These are phyloP conservation scores for Acinonyx jubatus DNA, from an alignment of 2,113 vertebrate genomes.

Conservation along the genomic window DNA sequence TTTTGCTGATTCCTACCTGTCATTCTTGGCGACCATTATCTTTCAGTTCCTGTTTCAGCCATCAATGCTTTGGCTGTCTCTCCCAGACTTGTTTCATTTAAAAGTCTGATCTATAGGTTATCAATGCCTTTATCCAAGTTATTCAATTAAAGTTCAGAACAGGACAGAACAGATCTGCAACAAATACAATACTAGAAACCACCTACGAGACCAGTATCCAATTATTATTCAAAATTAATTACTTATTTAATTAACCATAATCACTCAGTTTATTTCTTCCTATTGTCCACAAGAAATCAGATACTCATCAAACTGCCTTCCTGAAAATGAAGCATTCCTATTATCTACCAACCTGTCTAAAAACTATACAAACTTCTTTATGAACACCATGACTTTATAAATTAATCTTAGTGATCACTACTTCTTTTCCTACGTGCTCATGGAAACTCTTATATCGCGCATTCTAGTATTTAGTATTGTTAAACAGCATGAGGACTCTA, in stretches of 20 bases:
- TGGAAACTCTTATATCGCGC: neutral
- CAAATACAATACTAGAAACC: conserved; percentile 18
- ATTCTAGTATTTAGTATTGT: conserved; percentile 19
- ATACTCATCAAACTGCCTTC: conserved; percentile 30
- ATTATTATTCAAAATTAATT: conserved; percentile 26
- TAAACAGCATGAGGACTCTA: neutral
- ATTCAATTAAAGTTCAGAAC: conserved; percentile 40
- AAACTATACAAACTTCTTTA: conserved; percentile 11
- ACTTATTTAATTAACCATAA: conserved; percentile 47
- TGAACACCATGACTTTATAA: conserved; percentile 7
- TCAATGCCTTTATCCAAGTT: conserved; percentile 22
- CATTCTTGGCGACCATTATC: neutral
- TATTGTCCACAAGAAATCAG: conserved; percentile 19
- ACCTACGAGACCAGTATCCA: neutral
- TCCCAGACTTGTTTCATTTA: conserved; percentile 42
- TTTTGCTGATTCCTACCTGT: neutral
- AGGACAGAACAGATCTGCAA: conserved; percentile 38
- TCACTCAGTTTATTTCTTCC: conserved; percentile 28
- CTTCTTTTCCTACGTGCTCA: neutral
- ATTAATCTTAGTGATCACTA: conserved; percentile 20
- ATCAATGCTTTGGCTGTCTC: neutral
- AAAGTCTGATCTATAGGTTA: conserved; percentile 24
- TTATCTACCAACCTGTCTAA: neutral
- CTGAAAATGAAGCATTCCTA: conserved; percentile 30
- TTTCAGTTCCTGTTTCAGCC: neutral